Evolutionary conservation across 2,797 vertebrate species (phyloP), one percentile per base, ranked within the genome.

Genomic region (Naso thynnoides): DNA sequence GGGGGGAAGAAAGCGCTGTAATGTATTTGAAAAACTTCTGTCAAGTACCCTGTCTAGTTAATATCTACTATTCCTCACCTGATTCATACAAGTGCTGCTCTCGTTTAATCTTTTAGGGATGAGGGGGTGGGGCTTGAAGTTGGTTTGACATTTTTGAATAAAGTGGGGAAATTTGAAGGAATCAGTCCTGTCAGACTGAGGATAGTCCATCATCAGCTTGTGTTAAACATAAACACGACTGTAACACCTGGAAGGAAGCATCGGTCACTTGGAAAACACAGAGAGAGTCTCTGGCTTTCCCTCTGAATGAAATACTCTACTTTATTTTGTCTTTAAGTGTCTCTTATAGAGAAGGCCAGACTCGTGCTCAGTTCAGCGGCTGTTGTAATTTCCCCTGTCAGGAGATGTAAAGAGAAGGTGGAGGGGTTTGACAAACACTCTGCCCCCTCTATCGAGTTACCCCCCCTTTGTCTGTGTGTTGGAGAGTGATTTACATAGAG

Each of bases 331-430:
- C 61, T 58, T 31, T 56, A 62, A 73, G 72, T 41, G 49, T 62
- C 65, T 61, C 60, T 86, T 86, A 92, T 83, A 76, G 81, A 73
- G 55, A 39, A 50, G 71, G 29, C 67, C 49, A 41, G 79, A 36
- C 42, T 79, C 19, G 50, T 67, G 75, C 86, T 65, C 27, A 83
- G 82, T 83, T 91, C 89, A 87, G 90, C 81, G 62, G 88, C 69
- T 78, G 81, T 63, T 91, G 89, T 88, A 91, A 92, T 93, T 92
- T 91, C 77, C 86, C 73, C 84, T 87, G 91, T 91, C 86, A 88
- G 80, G 52, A 69, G 27, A 16, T 29, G 29, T 27, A 52, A 59
- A 36, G 58, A 70, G 49, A 48, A 58, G 23, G 38, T 33, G 52
- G 70, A 57, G 50, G 66, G 78, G 83, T 91, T 88, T 91, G 88